These are phyloP conservation scores for Nomada ruficornis DNA, from an alignment of 2,888 invertebrate genomes.

Conservation along the genomic window DNA sequence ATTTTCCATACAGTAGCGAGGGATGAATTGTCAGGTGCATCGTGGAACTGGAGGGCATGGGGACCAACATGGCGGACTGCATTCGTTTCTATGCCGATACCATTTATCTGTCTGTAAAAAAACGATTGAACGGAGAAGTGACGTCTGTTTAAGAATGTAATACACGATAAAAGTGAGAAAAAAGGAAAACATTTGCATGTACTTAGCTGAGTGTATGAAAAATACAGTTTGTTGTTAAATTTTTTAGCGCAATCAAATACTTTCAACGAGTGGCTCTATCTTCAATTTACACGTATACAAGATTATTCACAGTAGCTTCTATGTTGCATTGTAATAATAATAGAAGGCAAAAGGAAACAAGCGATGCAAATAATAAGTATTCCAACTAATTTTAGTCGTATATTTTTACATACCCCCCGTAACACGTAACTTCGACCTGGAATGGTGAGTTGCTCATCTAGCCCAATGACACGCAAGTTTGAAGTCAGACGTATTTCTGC, in stretches of 20 bases:
- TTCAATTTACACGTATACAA: no score
- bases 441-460: conserved; percentile 71
- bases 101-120: conserved; percentile 72
- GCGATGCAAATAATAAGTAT: neutral
- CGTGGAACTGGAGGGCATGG: conserved; percentile 66
- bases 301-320: no score
- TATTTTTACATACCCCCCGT: conserved; percentile 73
- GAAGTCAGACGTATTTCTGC: conserved; percentile 65
- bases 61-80: conserved; percentile 68
- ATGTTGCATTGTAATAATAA: no score
- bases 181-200: neutral
- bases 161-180: no score
- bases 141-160: neutral
- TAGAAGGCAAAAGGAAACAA: no score
- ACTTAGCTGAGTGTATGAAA: conserved; percentile 1
- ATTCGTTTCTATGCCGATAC: conserved; percentile 73
- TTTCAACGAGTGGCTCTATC: no score
- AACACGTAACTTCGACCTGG: conserved; percentile 74
- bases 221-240: conserved; percentile 71
- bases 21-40: conserved; percentile 31
- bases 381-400: neutral
- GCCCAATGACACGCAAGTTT: conserved; percentile 61
- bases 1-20: neutral
- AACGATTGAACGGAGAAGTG: neutral
- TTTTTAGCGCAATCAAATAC: conserved; percentile 42